These are phyloP conservation scores for Promerops cafer DNA, from an alignment of 2,113 vertebrate genomes.

Conservation along the genomic window DNA sequence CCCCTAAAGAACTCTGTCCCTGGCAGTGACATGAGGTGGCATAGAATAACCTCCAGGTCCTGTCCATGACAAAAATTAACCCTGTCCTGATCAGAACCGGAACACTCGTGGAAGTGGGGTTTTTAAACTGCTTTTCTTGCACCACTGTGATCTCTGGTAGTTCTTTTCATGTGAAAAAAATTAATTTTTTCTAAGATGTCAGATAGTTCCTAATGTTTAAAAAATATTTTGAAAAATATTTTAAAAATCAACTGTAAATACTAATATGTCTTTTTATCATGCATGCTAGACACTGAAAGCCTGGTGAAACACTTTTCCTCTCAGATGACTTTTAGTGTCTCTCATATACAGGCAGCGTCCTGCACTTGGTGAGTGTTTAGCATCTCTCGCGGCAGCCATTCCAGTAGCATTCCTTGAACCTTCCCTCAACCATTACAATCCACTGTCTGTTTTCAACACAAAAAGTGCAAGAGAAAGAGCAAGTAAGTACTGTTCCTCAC, in stretches of 20 bases:
- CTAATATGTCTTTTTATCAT: not conserved
- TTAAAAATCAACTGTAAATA: not conserved
- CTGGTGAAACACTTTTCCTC: not conserved
- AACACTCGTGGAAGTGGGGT: not conserved
- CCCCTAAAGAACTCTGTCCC: too few species aligned
- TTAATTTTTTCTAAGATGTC: not conserved
- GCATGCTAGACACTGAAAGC: not conserved
- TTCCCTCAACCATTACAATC: slow-evolving; percentile 88
- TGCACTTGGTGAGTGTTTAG: slow-evolving; percentile 95
- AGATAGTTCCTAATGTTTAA: not conserved
- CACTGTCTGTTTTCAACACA: slow-evolving; percentile 92
- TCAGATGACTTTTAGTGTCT: not conserved
- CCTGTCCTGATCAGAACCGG: not conserved
- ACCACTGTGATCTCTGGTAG: not conserved
- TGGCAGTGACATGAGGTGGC: not conserved
- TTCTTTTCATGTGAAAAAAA: not conserved
- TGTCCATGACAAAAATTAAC: not conserved
- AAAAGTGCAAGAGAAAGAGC: slow-evolving; percentile 89
- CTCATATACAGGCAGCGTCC: slow-evolving; percentile 86
- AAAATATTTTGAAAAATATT: not conserved
- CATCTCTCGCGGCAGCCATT: slow-evolving; percentile 92
- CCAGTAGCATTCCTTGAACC: slow-evolving; percentile 97
- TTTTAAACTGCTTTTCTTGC: not conserved
- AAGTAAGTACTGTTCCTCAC: slow-evolving; percentile 75
- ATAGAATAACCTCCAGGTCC: not conserved